These are phyloP conservation scores for Otus scops DNA, from an alignment of 2,797 vertebrate genomes.

Conservation along the genomic window DNA sequence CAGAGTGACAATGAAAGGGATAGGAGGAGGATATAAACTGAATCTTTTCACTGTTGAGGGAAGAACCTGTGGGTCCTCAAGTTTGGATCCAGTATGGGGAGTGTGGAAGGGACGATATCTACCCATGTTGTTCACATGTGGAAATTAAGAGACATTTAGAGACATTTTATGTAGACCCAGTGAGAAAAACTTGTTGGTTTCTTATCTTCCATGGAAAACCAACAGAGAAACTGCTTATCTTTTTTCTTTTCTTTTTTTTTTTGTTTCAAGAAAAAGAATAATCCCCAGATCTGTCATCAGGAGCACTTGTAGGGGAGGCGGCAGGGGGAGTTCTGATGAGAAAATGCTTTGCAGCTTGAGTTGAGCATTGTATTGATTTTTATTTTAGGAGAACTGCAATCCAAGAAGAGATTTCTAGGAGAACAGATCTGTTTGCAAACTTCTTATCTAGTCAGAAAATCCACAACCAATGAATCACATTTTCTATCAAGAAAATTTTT, in stretches of 20 bases:
- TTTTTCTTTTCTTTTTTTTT: neutral
- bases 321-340: neutral
- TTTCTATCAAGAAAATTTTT: neutral
- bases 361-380: neutral
- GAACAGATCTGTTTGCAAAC: neutral
- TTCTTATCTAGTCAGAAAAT: constrained; percentile 21
- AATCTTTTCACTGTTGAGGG: neutral
- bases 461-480: neutral
- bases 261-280: neutral
- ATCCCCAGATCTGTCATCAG: neutral
- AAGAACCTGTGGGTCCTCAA: neutral
- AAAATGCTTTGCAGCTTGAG: neutral
- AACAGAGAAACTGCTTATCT: neutral
- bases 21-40: neutral
- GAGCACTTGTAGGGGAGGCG: neutral
- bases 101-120: neutral
- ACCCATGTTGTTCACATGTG: neutral
- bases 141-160: neutral
- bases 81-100: neutral
- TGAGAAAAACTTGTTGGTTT: neutral
- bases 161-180: neutral
- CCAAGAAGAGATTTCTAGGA: neutral
- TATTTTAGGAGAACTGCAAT: neutral
- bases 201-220: neutral
- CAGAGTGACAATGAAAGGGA: neutral